Evolutionary conservation across 2,888 invertebrate species (phyloP), one percentile per base, ranked within the genome.

Genomic region (Drosophila affinis): DNA sequence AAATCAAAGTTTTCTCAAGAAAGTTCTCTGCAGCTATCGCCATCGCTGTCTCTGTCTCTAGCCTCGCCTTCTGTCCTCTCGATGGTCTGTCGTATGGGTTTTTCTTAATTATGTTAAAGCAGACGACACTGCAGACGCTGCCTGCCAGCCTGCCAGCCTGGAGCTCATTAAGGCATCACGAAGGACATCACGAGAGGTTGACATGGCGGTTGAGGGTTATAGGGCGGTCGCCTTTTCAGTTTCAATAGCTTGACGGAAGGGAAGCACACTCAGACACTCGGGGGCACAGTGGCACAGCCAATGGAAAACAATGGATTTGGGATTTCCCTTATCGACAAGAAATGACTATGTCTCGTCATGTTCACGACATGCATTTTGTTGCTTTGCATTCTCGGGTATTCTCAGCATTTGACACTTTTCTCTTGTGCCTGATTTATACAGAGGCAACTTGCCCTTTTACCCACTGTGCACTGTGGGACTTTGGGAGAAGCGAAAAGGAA

Each of bases 101-200:
- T 71, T 87, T 67, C 81, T 85, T 81, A 80, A 81, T 81, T 72
- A 70, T 73, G 67, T 79, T 87, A 78, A 87, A 76, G 80, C 64
- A 70, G 62, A n/a, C 68, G n/a, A 21, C 32, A 21, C 17, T 68
- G n/a, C 39, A 55, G 2, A 45, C 29, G 24, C 24, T 39, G 54
- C 34, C 21, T 18, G 18, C 12, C 48, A 7, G 17, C 27, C 29
- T 29, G 29, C 29, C 54, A 10, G 18, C 45, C 67, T 52, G 64
- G 34, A 63, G 74, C 74, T 71, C 64, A 71, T 71, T 71, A 71
- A 73, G 64, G 44, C 24, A 24, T 52, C 53, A 29, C 32, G 18
- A 44, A 46, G 27, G 27, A 44, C 21, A 21, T 21, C 21, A 21
- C 21, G 49, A 27, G 3, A 45, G n/a, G 18, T 24, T 39, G 18